A percentile compares a stretch with the other conserved stretches of the same genome.
phyloP scores from a whole-genome alignment of 2,113 vertebrate genomes.

The Scortum barcoo region DNA sequence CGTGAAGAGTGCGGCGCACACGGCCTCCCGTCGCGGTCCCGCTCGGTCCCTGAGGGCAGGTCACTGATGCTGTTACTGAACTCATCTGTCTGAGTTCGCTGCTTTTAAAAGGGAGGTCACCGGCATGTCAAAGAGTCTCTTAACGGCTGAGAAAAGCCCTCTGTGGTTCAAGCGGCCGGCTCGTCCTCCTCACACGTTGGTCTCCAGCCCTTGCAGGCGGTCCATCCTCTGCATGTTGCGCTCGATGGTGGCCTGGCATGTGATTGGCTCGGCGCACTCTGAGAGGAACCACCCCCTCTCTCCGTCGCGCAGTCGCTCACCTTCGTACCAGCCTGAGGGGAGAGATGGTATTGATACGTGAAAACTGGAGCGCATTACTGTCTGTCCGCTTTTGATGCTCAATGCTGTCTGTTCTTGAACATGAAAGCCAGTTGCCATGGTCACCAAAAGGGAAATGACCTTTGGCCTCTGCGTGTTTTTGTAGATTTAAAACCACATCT shows the following conservation, averaged over 20 bases:
- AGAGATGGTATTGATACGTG: background rate
- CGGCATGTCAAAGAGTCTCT: background rate
- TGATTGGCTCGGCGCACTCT: slow-evolving; percentile 93
- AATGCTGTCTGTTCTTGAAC: slow-evolving; percentile 45
- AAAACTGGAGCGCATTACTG: background rate
- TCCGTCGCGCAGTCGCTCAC: slow-evolving; percentile 92
- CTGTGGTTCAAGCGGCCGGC: background rate
- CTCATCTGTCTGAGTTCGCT: slow-evolving; percentile 25
- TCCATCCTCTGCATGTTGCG: slow-evolving; percentile 98
- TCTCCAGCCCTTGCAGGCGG: slow-evolving; percentile 94
- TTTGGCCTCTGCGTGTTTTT: slow-evolving; percentile 11
- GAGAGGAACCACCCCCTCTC: slow-evolving; percentile 94
- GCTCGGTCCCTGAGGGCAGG: slow-evolving; percentile 4
- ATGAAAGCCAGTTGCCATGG: slow-evolving; percentile 47
- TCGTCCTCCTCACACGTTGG: slow-evolving; percentile 87
- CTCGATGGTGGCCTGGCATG: slow-evolving; percentile 91
- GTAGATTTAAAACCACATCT: slow-evolving; percentile 15
- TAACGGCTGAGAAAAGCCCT: slow-evolving; percentile 21
- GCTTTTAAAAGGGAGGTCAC: slow-evolving; percentile 31
- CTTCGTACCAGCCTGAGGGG: slow-evolving; percentile 93
- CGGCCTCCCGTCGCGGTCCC: background rate
- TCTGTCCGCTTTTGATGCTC: slow-evolving; percentile 52
- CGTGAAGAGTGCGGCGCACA: background rate
- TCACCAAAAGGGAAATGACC: slow-evolving; percentile 36
- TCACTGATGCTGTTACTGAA: slow-evolving; percentile 28